Evolutionary conservation across 1,140 invertebrate species (phyloP).

Genomic region (Drosophila ananassae): DNA sequence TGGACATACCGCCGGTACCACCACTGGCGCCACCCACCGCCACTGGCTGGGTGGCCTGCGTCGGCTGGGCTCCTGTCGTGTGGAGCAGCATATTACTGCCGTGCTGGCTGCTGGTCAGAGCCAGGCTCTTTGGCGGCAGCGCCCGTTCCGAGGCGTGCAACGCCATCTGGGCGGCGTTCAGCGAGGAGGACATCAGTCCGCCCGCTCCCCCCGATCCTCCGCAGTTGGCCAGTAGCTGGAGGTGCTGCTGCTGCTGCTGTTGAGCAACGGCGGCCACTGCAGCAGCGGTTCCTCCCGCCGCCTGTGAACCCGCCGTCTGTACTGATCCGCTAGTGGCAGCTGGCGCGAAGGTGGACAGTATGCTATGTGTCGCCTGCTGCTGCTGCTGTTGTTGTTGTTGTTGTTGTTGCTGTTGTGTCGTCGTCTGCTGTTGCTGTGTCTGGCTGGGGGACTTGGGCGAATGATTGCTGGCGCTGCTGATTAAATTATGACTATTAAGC

Average conservation of each 20-base stretch:
- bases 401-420: slow-evolving; percentile 25
- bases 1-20: slow-evolving; percentile 71
- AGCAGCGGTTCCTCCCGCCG: slow-evolving; percentile 59
- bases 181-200: slow-evolving; percentile 82
- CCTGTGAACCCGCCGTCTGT: slow-evolving; percentile 28
- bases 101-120: slow-evolving; percentile 48
- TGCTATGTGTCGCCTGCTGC: slow-evolving; percentile 36
- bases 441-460: slow-evolving; percentile 84
- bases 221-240: slow-evolving; percentile 73
- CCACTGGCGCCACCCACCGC: slow-evolving; percentile 20
- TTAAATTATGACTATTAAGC: slow-evolving; percentile 84
- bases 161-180: slow-evolving; percentile 72
- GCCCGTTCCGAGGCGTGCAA: slow-evolving; percentile 66
- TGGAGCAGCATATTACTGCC: slow-evolving; percentile 64
- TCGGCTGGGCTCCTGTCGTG: slow-evolving; percentile 19
- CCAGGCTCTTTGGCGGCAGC: slow-evolving; percentile 75
- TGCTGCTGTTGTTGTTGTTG: slow-evolving; percentile 51
- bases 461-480: slow-evolving; percentile 78
- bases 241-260: slow-evolving; percentile 79
- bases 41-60: slow-evolving; percentile 36
- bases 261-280: slow-evolving; percentile 80
- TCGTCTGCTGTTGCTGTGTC: slow-evolving; percentile 61
- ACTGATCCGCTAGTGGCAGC: slow-evolving; percentile 45
- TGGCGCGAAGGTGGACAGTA: slow-evolving; percentile 71
- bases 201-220: slow-evolving; percentile 61